Conservation (phyloP, 2,113 vertebrate species). For the Hippolais icterina region DNA sequence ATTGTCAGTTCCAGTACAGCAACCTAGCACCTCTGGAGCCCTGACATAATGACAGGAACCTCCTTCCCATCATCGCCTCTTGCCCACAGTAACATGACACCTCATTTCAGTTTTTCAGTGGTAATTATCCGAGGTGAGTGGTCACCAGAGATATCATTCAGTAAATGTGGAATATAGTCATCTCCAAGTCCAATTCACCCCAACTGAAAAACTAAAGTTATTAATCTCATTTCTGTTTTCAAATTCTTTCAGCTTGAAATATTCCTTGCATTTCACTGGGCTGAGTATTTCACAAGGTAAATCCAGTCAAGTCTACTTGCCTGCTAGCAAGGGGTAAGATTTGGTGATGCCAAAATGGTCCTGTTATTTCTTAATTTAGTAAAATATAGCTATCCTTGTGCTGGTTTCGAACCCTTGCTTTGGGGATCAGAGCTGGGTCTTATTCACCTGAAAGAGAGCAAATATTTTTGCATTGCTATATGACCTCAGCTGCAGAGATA, state of each 20-base stretch:
- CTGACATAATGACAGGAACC: neutral
- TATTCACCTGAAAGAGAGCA: conserved; percentile 28
- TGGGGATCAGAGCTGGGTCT: conserved; percentile 10
- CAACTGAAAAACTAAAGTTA: neutral
- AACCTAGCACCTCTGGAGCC: neutral
- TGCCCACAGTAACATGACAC: neutral
- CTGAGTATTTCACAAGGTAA: neutral
- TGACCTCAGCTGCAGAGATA: conserved; percentile 41
- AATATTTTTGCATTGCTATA: neutral
- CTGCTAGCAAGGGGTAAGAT: neutral
- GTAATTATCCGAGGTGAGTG: neutral
- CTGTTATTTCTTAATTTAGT: neutral
- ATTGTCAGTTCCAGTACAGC: neutral
- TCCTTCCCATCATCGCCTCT: neutral
- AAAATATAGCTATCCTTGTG: neutral
- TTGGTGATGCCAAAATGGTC: neutral
- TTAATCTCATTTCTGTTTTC: neutral
- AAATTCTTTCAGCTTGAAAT: neutral
- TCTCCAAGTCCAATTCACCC: neutral
- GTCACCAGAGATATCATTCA: neutral
- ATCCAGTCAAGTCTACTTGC: neutral
- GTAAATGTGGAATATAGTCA: neutral
- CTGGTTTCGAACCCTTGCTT: conserved; percentile 19
- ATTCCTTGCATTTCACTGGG: neutral
- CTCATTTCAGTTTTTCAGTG: neutral